A percentile compares a stretch with the other conserved stretches of the same genome.
Evolutionary conservation across 2,113 vertebrate species (phyloP).

Genomic region (Rattus rattus): DNA sequence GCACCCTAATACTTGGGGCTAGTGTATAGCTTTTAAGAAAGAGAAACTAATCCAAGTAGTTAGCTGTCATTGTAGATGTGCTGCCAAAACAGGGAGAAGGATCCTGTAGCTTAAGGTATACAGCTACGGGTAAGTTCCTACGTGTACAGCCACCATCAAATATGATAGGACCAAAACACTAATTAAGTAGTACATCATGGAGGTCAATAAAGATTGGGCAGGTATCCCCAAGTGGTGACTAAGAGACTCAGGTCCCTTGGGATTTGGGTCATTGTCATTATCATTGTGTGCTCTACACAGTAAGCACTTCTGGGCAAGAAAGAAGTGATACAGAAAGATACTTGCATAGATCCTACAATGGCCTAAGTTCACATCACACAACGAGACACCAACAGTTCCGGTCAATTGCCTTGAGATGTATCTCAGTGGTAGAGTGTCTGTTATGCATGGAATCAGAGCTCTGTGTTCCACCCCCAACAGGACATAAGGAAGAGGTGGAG

Average conservation of each 20-base stretch:
- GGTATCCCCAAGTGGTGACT: background rate
- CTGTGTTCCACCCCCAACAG: background rate
- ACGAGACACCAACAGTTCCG: background rate
- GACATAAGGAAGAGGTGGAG: background rate
- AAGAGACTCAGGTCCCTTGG: background rate
- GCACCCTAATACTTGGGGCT: background rate
- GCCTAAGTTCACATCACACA: background rate
- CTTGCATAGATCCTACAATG: background rate
- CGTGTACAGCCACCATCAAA: background rate
- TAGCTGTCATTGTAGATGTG: background rate
- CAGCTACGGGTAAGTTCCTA: background rate
- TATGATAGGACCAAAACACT: background rate
- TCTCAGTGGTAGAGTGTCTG: background rate
- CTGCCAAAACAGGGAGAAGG: background rate
- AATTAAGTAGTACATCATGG: background rate
- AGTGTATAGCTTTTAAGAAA: background rate
- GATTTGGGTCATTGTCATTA: background rate
- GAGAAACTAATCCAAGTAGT: background rate
- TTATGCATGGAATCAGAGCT: background rate
- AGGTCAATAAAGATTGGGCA: background rate
- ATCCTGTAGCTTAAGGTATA: background rate
- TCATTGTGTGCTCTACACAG: background rate
- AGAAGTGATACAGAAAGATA: rapidly evolving
- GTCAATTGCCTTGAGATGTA: background rate
- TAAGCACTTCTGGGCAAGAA: background rate